A percentile compares a stretch with the other conserved stretches of the same genome.
phyloP scores from a whole-genome alignment of 30 jellyfish, hydroid and myxozoan species.

The Catostylus mosaicus region DNA sequence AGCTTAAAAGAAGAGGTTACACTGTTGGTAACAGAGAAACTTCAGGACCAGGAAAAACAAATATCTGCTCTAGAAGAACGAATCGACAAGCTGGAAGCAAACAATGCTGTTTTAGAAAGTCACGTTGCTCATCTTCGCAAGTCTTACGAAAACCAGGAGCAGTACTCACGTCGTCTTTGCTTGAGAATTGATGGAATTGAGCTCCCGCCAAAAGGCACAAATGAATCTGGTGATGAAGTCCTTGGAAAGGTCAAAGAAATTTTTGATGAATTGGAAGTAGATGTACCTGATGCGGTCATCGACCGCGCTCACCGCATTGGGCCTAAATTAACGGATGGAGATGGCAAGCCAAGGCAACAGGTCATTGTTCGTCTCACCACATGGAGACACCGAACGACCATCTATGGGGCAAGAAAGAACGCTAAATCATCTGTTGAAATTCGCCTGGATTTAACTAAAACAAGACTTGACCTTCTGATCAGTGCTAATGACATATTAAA shows the following conservation, averaged over 20 bases:
- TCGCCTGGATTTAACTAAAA: conserved; percentile 29
- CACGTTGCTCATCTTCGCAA: conserved; percentile 10
- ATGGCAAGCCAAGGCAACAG: conserved; percentile 30
- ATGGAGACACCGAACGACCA: conserved; percentile 38
- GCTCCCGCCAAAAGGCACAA: conserved; percentile 20
- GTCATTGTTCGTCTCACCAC: conserved; percentile 40
- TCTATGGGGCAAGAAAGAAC: conserved; percentile 6
- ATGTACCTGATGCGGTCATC: conserved; percentile 8
- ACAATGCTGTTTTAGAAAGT: conserved; percentile 19
- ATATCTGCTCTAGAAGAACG: background rate
- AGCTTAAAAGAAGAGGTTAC: no score
- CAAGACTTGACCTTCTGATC: conserved; percentile 13
- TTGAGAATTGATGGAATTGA: background rate
- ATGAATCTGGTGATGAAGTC: background rate
- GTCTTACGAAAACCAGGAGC: conserved; percentile 12
- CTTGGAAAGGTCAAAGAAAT: background rate
- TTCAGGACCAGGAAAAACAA: no score
- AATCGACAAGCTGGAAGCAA: conserved; percentile 10
- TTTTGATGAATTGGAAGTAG: background rate
- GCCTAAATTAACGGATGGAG: background rate
- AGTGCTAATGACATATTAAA: conserved; percentile 5
- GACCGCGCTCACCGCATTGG: conserved; percentile 68
- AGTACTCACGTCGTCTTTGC: conserved; percentile 17
- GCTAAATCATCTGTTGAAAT: background rate
- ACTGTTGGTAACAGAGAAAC: no score